Percentiles rank a stretch among this genome's conserved stretches.
Evolutionary conservation across 2,113 vertebrate species (phyloP).

Genomic region (Mastomys coucha): DNA sequence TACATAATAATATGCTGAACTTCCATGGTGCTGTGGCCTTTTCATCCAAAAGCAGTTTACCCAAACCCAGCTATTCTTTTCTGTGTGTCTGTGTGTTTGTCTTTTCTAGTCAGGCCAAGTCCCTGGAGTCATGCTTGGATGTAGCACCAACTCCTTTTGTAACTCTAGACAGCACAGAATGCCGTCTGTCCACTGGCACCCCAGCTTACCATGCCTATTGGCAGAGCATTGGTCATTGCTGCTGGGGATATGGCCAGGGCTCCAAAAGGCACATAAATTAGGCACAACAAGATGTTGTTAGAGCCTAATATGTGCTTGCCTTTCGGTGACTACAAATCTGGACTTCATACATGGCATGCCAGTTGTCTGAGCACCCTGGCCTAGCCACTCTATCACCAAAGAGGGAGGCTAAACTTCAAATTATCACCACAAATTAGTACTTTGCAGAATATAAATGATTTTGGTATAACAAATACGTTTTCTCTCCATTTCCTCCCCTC

Average conservation of each 20-base stretch:
- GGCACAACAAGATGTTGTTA: not conserved
- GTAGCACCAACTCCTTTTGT: not conserved
- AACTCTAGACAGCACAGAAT: too few species aligned
- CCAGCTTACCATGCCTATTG: rapidly evolving
- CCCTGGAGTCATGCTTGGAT: not conserved
- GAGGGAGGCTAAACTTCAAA: too few species aligned
- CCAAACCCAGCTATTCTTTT: not conserved
- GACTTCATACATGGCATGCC: rapidly evolving
- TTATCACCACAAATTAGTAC: not conserved
- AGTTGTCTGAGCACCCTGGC: not conserved
- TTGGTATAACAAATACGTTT: not conserved
- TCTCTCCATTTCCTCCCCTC: not conserved
- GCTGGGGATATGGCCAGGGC: not conserved
- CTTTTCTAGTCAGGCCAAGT: not conserved
- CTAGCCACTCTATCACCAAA: not conserved
- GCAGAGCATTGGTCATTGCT: too few species aligned
- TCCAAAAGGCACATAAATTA: not conserved
- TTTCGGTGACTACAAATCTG: not conserved
- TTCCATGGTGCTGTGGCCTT: not conserved
- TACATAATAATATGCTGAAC: not conserved
- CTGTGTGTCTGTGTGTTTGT: not conserved
- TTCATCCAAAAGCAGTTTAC: not conserved
- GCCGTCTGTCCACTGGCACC: not conserved
- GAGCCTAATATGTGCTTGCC: rapidly evolving
- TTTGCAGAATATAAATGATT: not conserved